Percentiles rank a stretch among this genome's conserved stretches.
These are phyloP conservation scores for Fistularia commersonii DNA, from an alignment of 2,797 vertebrate species.

Conservation along the genomic window DNA sequence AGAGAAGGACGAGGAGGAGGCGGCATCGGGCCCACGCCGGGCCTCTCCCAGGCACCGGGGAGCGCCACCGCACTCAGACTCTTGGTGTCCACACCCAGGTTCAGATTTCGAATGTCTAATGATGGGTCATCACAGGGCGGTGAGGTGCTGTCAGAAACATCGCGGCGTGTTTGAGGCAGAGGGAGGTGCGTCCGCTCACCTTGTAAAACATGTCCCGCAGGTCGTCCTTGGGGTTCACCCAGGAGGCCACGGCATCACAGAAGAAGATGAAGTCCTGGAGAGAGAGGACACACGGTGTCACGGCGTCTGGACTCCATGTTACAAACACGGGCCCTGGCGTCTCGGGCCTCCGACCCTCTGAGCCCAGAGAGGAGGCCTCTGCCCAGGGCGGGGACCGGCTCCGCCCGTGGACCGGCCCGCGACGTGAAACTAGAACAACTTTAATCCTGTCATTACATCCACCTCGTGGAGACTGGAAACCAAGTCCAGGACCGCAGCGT, in stretches of 20 bases:
- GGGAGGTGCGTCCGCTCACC: constrained; percentile 61
- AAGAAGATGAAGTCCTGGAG: constrained; percentile 94
- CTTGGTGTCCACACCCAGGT: constrained; percentile 36
- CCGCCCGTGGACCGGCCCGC: no score
- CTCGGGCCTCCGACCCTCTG: no score
- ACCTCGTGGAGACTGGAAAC: no score
- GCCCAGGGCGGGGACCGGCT: no score
- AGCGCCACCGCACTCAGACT: constrained; percentile 51
- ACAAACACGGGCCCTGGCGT: no score
- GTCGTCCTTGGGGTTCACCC: constrained; percentile 94
- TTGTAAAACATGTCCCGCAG: constrained; percentile 97
- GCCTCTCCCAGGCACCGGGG: neutral
- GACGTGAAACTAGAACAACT: no score
- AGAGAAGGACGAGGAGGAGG: neutral
- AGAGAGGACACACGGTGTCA: neutral
- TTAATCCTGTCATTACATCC: no score
- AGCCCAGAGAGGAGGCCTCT: no score
- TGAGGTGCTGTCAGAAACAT: neutral
- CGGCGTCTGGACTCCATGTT: no score
- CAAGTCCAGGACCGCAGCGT: no score
- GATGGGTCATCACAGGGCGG: constrained; percentile 52
- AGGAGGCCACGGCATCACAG: constrained; percentile 93
- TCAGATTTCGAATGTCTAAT: constrained; percentile 72
- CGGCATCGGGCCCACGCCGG: neutral
- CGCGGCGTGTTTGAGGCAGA: no score